A percentile compares a stretch with the other conserved stretches of the same genome.
These are phyloP conservation scores for Clarias fuscus DNA, from an alignment of 2,797 vertebrate species.

Conservation along the genomic window DNA sequence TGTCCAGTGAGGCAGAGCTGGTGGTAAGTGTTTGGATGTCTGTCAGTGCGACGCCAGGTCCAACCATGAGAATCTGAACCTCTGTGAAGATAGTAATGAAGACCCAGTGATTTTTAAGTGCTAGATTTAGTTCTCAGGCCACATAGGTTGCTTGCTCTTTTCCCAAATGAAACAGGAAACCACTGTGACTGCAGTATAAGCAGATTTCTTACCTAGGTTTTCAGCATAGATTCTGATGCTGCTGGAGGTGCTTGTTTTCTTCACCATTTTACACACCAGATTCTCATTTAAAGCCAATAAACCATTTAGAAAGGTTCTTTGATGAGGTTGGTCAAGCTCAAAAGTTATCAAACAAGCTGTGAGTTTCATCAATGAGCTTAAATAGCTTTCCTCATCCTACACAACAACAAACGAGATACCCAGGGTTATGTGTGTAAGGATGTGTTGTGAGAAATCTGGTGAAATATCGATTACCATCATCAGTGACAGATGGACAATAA, in stretches of 20 bases:
- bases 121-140: no score
- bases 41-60: not conserved
- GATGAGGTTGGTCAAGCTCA: not conserved
- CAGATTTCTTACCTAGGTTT: not conserved
- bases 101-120: no score
- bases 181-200: not conserved
- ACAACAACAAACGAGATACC: not conserved
- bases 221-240: constrained; percentile 1
- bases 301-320: not conserved
- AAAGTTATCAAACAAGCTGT: not conserved
- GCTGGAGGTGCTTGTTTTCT: not conserved
- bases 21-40: not conserved
- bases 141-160: no score
- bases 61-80: not conserved
- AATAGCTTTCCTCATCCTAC: not conserved
- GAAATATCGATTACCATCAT: not conserved
- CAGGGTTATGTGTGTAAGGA: not conserved
- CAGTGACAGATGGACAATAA: not conserved
- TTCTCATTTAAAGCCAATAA: not conserved
- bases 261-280: constrained; percentile 12
- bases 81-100: not conserved
- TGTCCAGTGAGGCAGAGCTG: not conserved
- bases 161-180: no score
- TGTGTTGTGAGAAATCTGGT: not conserved
- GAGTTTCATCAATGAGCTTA: constrained; percentile 45